Evolutionary conservation across 2,113 vertebrate species (phyloP), one percentile per base, ranked within the genome.

Genomic region (Notiomystis cincta): DNA sequence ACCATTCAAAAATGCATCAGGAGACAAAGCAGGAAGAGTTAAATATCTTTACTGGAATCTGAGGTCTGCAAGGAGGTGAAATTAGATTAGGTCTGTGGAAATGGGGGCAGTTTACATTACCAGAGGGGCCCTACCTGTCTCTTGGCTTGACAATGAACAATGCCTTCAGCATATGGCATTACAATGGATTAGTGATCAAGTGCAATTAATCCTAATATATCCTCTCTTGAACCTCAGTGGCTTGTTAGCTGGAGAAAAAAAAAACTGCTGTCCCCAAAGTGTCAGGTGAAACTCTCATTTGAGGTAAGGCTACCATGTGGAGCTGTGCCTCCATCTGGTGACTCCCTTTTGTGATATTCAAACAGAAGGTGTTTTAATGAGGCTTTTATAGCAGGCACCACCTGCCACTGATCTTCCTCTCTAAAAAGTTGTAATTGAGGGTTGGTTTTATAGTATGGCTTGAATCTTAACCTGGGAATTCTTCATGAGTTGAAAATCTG

Each of bases 331-430:
- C 98, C 98, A 98, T 98, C 98, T 98, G 98, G 97, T 97, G 97
- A 96, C 93, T 97, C 97, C 85, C 97, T 97, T 98, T 98, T 97
- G 96, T 97, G 96, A 97, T 97, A 98, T 91, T 97, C 97, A 97
- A 97, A 97, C 98, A 98, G 98, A 98, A 98, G 97, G 96, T 98
- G 97, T 98, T 98, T 98, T 98, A 98, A 98, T 98, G 98, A 98
- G 96, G 95, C 90, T 98, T 98, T 98, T 98, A 98, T 95, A 98
- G 96, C 95, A 97, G 88, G 82, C 92, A 75, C 98, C 98, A 98
- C 98, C 98, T 98, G 98, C 96, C 94, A 97, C 98, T 97, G 97
- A 98, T 98, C 97, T 98, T 96, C 91, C 87, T 90, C 94, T 97
- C 89, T 97, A 95, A 97, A 98, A 98, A 98, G 92, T 95, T 98